These are phyloP conservation scores for Celastrina argiolus DNA, from an alignment of 2,888 invertebrate species.

Conservation along the genomic window DNA sequence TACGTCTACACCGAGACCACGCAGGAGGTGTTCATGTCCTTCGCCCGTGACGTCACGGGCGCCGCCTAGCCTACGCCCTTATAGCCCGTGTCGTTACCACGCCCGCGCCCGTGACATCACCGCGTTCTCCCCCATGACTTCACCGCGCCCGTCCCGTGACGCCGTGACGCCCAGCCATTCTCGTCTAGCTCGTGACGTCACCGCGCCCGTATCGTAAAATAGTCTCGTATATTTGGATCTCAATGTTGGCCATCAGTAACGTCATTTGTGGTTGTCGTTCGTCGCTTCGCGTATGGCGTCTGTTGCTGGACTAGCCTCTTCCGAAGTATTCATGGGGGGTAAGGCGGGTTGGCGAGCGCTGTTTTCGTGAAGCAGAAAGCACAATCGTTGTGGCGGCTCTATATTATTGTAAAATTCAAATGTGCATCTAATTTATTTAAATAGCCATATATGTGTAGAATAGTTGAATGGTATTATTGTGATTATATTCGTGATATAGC, in stretches of 20 bases:
- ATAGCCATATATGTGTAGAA: not conserved
- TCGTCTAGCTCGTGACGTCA: no score
- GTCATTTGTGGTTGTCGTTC: no score
- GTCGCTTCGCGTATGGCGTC: no score
- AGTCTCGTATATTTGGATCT: no score
- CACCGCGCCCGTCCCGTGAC: not conserved
- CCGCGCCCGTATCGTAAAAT: no score
- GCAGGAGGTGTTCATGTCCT: conserved; percentile 83
- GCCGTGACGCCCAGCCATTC: not conserved
- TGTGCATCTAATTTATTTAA: not conserved
- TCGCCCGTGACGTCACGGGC: conserved; percentile 39
- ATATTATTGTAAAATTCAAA: not conserved
- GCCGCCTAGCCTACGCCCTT: not conserved
- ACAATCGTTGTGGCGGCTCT: not conserved
- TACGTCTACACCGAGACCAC: conserved; percentile 89
- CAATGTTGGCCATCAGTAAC: no score
- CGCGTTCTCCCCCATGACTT: no score
- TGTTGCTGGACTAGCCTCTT: no score
- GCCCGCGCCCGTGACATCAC: not conserved
- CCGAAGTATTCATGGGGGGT: no score
- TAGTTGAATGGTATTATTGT: not conserved
- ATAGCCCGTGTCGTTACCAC: not conserved
- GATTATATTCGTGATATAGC: not conserved
- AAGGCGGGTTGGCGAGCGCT: no score
- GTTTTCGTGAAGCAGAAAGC: no score